Conservation (phyloP, 2,113 vertebrate genomes). For the Hippocampus abdominalis region DNA sequence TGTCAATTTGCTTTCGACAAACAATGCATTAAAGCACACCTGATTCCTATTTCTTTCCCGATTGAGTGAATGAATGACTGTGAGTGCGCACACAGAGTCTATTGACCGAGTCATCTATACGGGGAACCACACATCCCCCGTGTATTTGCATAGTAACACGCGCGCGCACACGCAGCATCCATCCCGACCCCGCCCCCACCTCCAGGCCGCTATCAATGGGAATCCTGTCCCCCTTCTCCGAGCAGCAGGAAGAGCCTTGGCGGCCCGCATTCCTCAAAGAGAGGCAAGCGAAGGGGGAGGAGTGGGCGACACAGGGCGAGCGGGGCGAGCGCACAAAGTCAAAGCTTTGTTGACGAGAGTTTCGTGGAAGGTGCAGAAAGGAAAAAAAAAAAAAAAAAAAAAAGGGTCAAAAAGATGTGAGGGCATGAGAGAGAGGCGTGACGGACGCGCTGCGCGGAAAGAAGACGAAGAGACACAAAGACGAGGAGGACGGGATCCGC, state of each 20-base stretch:
- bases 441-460: too few species aligned
- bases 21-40: neutral
- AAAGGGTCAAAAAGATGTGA: neutral
- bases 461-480: too few species aligned
- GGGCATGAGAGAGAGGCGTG: neutral
- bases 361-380: neutral
- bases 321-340: conserved; percentile 28
- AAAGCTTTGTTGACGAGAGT: conserved; percentile 7
- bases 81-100: conserved; percentile 4
- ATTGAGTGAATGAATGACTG: neutral
- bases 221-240: conserved; percentile 70
- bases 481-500: too few species aligned
- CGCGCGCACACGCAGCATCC: conserved; percentile 42
- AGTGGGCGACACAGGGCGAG: conserved; percentile 31
- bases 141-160: conserved; percentile 47
- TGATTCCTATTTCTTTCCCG: neutral
- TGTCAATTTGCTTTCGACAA: too few species aligned
- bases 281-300: conserved; percentile 38
- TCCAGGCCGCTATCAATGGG: conserved; percentile 70
- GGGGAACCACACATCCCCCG: conserved; percentile 29
- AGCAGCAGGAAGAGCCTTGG: conserved; percentile 65
- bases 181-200: conserved; percentile 53
- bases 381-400: neutral
- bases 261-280: conserved; percentile 68
- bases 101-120: conserved; percentile 52